These are phyloP conservation scores for Arenicola marina DNA, from an alignment of 2,888 invertebrate genomes.

Conservation along the genomic window DNA sequence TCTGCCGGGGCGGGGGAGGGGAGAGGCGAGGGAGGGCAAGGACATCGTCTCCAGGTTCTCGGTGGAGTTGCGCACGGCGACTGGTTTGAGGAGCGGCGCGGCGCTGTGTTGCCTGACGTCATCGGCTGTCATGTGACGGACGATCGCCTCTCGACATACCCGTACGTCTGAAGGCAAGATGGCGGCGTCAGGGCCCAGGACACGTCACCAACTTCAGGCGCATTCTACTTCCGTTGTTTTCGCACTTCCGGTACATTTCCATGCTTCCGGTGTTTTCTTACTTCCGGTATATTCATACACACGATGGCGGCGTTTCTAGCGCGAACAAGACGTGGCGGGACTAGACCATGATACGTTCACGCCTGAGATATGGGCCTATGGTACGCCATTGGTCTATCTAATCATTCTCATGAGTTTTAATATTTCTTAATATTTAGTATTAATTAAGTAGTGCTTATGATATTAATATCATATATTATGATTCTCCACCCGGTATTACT, in stretches of 20 bases:
- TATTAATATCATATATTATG: no score
- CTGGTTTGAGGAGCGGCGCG: neutral
- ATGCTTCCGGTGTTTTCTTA: no score
- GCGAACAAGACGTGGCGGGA: no score
- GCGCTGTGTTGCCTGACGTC: no score
- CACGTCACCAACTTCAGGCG: no score
- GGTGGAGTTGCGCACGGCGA: neutral
- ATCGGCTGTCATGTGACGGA: conserved; percentile 14
- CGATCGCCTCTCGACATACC: conserved; percentile 19
- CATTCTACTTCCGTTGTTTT: no score
- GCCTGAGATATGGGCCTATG: neutral
- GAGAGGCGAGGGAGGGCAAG: neutral
- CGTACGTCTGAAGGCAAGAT: conserved; percentile 15
- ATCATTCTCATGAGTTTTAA: neutral
- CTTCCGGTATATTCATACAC: no score
- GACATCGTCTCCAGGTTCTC: neutral
- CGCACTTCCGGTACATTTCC: no score
- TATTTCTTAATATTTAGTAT: neutral
- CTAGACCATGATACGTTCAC: no score
- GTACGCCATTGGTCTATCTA: neutral
- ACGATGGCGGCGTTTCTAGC: no score
- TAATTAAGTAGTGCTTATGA: neutral
- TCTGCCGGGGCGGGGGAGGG: neutral
- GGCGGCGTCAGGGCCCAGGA: neutral
- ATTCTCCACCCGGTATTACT: no score